Base-by-base conservation (phyloP, 2,113 vertebrate species). In the Nesogale talazaci region DNA sequence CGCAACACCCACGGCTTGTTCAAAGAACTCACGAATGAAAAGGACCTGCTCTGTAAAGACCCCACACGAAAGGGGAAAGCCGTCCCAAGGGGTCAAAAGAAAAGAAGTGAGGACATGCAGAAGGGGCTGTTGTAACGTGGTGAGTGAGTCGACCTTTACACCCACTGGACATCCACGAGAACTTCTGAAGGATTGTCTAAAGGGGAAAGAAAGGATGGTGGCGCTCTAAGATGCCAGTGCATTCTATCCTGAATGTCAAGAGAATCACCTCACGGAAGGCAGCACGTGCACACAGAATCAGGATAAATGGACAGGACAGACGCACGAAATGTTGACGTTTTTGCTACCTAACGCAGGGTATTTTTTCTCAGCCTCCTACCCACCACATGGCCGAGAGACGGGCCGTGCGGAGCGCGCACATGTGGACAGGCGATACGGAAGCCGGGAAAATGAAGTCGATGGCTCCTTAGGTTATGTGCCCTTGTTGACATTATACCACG, bases 111-210 rank as follows among this genome's bases (percentile, higher is more conserved):
- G 46, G 46, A 52, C 9, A 52, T 12, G 5, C 46, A 52, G 59
- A 89, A 87, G 85, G 38, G 9, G 81, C 72, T 61, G 40, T 3
- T 63, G 38, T 27, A 88, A 75, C 65, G 34, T 56, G 52, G 77
- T 67, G 86, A 80, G 86, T 17, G 70, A 90, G 42, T 23, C 79
- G 40, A 90, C 92, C 57, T 75, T 83, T 29, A 19, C 65, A 42
- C n/a, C 52, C 57, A 34, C 63, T 79, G 57, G 72, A 31, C 77
- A 19, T 36, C 83, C 34, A 19, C 46, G 59, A 10, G 63, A 91
- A 92, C 92, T 23, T 83, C 20, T 92, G 59, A 90, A 92, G 27
- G 75, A 90, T 92, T 31, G n/a, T n/a, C n/a, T 76, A 67, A 93
- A 82, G 52, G 27, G 46, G 4, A 59, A n/a, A 2, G 6, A 11